A percentile compares a stretch with the other conserved stretches of the same genome.
Evolutionary conservation across 2,797 vertebrate species (phyloP).

Genomic region (Coccyzus lansbergi): DNA sequence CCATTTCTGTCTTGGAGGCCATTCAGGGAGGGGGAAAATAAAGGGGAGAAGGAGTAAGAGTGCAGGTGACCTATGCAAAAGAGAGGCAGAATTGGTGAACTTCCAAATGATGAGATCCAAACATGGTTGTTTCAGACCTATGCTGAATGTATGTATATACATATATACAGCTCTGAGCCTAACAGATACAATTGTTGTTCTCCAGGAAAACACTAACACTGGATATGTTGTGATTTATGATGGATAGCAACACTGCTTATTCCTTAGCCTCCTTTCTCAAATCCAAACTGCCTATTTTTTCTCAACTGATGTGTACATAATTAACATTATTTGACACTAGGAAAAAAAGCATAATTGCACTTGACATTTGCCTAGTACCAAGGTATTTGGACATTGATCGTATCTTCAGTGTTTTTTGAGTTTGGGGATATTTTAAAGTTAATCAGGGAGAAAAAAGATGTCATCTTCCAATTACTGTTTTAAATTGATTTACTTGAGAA

Average conservation of each 20-base stretch:
- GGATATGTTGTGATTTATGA: not conserved
- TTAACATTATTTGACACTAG: conserved; percentile 49
- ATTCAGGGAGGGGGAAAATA: not conserved
- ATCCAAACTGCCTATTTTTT: conserved; percentile 4
- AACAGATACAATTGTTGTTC: not conserved
- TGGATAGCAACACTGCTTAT: not conserved
- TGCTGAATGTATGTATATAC: not conserved
- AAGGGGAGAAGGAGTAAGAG: not conserved
- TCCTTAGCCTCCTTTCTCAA: not conserved
- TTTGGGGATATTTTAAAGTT: not conserved
- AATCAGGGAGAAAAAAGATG: conserved; percentile 54
- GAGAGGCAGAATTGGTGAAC: not conserved
- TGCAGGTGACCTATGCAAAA: not conserved
- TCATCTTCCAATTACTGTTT: conserved; percentile 58
- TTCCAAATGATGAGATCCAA: not conserved
- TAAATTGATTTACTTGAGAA: conserved; percentile 74
- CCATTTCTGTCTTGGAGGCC: not conserved
- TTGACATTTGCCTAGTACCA: conserved; percentile 73
- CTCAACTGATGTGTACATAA: not conserved
- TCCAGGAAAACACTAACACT: not conserved
- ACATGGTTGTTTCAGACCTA: not conserved
- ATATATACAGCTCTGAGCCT: not conserved
- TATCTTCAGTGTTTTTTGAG: not conserved
- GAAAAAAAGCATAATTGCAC: conserved; percentile 49
- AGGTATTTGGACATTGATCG: conserved; percentile 46